Evolutionary conservation across 1,140 invertebrate genomes (phyloP).

Genomic region (Drepana arcuata): DNA sequence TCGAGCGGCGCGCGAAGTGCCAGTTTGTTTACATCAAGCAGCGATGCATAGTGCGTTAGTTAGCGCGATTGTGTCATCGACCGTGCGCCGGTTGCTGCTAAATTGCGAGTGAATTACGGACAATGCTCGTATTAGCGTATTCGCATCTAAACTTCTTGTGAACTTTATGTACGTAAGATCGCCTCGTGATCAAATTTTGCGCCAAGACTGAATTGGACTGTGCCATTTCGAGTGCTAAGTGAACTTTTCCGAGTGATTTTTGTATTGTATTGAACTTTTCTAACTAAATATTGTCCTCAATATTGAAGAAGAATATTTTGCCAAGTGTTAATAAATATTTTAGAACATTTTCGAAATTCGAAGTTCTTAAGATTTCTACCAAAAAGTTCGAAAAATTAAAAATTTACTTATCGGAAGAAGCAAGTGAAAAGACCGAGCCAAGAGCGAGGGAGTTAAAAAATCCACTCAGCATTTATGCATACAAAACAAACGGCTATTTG

Average conservation of each 20-base stretch:
- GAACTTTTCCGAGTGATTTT: constrained; percentile 21
- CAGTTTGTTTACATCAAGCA: constrained; percentile 61
- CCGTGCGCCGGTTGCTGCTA: constrained; percentile 45
- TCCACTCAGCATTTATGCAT: constrained; percentile 52
- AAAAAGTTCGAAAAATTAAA: constrained; percentile 6
- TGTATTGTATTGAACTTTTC: no score
- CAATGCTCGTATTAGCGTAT: constrained; percentile 40
- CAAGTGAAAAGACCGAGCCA: constrained; percentile 17
- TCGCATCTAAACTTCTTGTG: constrained; percentile 48
- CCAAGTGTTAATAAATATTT: no score
- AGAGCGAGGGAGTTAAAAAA: constrained; percentile 22
- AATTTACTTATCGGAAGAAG: constrained; percentile 5
- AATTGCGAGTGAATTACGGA: constrained; percentile 55
- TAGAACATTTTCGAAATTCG: no score
- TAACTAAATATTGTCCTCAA: no score
- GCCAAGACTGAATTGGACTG: constrained; percentile 22
- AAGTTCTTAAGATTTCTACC: no score
- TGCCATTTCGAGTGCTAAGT: constrained; percentile 41
- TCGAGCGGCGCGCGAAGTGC: constrained; percentile 50
- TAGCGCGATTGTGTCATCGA: constrained; percentile 60
- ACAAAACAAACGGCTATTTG: constrained; percentile 54
- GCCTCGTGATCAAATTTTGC: constrained; percentile 29
- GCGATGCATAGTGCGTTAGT: constrained; percentile 59
- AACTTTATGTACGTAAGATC: constrained; percentile 33
- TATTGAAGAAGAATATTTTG: no score